These are phyloP conservation scores for Ethmia dodecea DNA, from an alignment of 2,888 invertebrate species.

Conservation along the genomic window DNA sequence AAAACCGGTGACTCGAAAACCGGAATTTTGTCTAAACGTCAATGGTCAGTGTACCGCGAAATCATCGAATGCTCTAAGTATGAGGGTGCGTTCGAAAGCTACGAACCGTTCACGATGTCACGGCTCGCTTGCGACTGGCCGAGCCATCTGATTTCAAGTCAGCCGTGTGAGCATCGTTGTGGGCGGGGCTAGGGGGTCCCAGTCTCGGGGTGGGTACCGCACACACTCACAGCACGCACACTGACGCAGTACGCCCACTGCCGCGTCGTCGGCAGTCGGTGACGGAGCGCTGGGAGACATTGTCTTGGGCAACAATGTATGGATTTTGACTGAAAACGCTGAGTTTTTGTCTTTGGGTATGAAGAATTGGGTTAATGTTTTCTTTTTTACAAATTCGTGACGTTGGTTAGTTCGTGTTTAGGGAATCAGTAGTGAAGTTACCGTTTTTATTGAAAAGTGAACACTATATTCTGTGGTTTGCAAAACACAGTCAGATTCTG, in stretches of 20 bases:
- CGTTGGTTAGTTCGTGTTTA: too few relatives aligned
- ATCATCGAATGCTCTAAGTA: conserved; percentile 69
- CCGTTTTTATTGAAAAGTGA: too few relatives aligned
- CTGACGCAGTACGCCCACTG: conserved; percentile 46
- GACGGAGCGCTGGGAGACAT: conserved; percentile 25
- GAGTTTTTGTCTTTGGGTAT: too few relatives aligned
- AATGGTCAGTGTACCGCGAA: conserved; percentile 68
- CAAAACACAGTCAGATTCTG: too few relatives aligned
- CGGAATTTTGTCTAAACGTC: conserved; percentile 57
- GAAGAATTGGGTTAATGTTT: too few relatives aligned
- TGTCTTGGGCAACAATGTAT: conserved; percentile 17
- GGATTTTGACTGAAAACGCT: too few relatives aligned
- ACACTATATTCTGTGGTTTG: too few relatives aligned
- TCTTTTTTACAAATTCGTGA: too few relatives aligned
- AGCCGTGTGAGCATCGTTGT: conserved; percentile 73
- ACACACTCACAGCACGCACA: conserved; percentile 24
- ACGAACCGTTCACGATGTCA: conserved; percentile 74
- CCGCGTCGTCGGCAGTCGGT: conserved; percentile 34
- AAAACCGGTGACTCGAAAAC: conserved; percentile 40
- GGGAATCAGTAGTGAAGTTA: too few relatives aligned
- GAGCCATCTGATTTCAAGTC: conserved; percentile 76
- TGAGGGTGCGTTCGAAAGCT: conserved; percentile 51
- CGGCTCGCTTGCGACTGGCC: conserved; percentile 76
- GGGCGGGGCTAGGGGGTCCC: conserved; percentile 63
- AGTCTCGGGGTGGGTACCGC: conserved; percentile 54